These are phyloP conservation scores for Rhagonycha lutea DNA, from an alignment of 2,888 invertebrate species.

Conservation along the genomic window DNA sequence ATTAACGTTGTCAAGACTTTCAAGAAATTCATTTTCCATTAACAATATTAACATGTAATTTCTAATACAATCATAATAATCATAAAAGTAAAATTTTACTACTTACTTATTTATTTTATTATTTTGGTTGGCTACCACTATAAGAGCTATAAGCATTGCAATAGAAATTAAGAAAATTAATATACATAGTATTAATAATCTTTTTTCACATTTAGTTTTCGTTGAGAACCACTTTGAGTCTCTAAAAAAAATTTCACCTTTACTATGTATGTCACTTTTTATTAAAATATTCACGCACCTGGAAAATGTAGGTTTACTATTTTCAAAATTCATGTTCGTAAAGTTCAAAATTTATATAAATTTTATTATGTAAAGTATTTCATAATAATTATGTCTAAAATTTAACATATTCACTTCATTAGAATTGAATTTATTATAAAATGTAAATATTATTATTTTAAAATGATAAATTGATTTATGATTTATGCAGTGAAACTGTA, in stretches of 20 bases:
- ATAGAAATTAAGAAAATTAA: conserved; percentile 53
- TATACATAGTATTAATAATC: conserved; percentile 64
- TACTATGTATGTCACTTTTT: background rate
- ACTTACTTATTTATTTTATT: conserved; percentile 26
- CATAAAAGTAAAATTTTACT: background rate
- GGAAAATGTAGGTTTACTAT: background rate
- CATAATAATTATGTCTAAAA: background rate
- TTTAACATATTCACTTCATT: background rate
- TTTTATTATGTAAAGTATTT: background rate
- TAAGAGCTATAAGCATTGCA: conserved; percentile 65
- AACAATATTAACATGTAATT: too few relatives aligned
- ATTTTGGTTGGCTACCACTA: conserved; percentile 55
- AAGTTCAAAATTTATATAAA: background rate
- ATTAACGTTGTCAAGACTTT: background rate
- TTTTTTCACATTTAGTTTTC: conserved; percentile 72
- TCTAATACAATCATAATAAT: too few relatives aligned
- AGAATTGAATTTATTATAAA: too few relatives aligned
- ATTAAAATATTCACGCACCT: background rate
- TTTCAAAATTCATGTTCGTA: background rate
- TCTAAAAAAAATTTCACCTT: conserved; percentile 57
- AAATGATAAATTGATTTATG: too few relatives aligned
- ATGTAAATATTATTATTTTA: too few relatives aligned
- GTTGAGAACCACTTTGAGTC: conserved; percentile 83
- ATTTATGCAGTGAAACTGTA: too few relatives aligned
- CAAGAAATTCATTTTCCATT: conserved; percentile 35